phyloP scores from a whole-genome alignment of 2,888 invertebrate species.

The Dolomedes plantarius region DNA sequence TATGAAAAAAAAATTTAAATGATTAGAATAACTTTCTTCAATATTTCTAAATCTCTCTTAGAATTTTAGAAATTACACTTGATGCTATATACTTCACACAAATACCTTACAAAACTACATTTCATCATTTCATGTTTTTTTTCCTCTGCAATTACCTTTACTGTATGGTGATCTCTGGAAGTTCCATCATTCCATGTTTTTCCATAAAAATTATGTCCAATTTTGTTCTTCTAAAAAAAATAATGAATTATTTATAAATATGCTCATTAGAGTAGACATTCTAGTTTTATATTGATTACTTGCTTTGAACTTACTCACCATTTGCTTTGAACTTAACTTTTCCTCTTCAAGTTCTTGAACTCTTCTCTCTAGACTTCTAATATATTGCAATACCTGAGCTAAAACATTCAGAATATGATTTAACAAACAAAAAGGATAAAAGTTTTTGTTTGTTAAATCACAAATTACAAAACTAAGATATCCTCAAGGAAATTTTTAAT shows the following conservation, averaged over 20 bases:
- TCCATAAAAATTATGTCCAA: conserved; percentile 43
- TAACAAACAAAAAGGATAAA: no score
- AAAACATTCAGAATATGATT: conserved; percentile 73
- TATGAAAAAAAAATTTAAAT: no score
- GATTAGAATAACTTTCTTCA: no score
- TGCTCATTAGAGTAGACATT: neutral
- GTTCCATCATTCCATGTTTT: conserved; percentile 51
- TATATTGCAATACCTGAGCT: conserved; percentile 94
- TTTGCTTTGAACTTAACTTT: conserved; percentile 78
- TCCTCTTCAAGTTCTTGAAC: conserved; percentile 84
- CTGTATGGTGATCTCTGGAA: conserved; percentile 39
- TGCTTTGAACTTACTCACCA: conserved; percentile 30
- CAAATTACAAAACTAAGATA: no score
- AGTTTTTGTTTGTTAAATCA: no score
- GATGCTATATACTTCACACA: no score
- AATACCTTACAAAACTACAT: no score
- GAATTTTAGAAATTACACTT: no score
- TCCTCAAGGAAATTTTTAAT: no score
- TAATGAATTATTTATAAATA: neutral
- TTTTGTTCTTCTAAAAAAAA: conserved; percentile 52
- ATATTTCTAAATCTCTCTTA: no score
- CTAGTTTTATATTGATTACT: neutral
- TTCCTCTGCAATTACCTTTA: no score
- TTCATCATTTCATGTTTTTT: no score
- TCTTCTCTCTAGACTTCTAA: conserved; percentile 90